Base-by-base conservation (phyloP, 2,888 invertebrate genomes). In the Myopa tessellatipennis region DNA sequence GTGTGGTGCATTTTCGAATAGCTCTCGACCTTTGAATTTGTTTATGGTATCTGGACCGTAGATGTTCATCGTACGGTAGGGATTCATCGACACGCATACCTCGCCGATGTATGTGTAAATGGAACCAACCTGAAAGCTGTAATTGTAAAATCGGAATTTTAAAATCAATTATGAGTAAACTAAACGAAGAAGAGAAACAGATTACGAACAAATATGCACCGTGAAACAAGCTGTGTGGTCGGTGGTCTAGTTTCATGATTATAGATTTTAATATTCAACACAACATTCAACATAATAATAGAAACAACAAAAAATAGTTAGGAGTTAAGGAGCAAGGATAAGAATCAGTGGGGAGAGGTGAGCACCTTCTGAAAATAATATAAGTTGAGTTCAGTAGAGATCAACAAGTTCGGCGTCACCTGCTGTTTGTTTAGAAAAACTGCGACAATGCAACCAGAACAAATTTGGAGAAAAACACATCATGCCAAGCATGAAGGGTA, bases 51-150 rank as follows among this genome's bases (percentile, higher is more conserved):
- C 94, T 75, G 92, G 91, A 78, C 95, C 96, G 91, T 98, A 99
- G 87, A 99, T 96, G 88, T 96, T 96, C 90, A 98, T 92, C 68
- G 92, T 93, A 87, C 95, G 93, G 91, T 99, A 99, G 0, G 99
- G 99, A 90, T 99, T 99, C 83, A 99, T 95, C 0, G 98, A 98
- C 61, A 99, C 97, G 87, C 96, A 94, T 84, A 98, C 98, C 90
- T 99, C 99, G 63, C 99, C 99, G 84, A 99, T 99, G 90, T 99
- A 99, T 8, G 98, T 98, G 92, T 99, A 99, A 87, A 99, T 97
- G 89, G 94, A 94, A 83, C 96, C 95, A 89, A 94, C 93, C 90
- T 95, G 94, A 88, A 95, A 97, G 88, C 97, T 98, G 67, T 40
- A 77, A 79, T 18, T 3, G 63, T 7, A 26, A 63, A 61, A 40